These are phyloP conservation scores for Hoplostethus mediterraneus DNA, from an alignment of 2,797 vertebrate species.

Conservation along the genomic window DNA sequence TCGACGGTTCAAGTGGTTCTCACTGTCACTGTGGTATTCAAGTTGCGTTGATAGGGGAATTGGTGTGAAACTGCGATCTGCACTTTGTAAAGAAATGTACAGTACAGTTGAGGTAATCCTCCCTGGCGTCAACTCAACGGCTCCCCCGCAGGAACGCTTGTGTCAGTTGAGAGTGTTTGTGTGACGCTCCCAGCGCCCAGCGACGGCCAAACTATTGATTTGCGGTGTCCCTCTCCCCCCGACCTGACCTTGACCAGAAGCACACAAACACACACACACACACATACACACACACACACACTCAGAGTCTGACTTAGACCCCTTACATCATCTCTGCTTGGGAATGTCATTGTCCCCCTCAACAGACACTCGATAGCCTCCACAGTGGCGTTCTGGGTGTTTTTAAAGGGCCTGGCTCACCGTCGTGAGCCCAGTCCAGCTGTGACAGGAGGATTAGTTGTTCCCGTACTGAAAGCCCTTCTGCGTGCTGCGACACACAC, in stretches of 20 bases:
- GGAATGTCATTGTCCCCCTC: conserved; percentile 65
- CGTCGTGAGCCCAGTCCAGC: conserved; percentile 53
- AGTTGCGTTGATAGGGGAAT: neutral
- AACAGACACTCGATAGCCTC: conserved; percentile 53
- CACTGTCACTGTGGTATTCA: neutral
- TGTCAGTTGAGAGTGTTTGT: conserved; percentile 73
- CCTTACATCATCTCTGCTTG: conserved; percentile 77
- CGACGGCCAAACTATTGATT: conserved; percentile 79
- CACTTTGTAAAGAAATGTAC: conserved; percentile 31
- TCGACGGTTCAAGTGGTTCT: neutral
- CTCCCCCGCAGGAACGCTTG: conserved; percentile 65
- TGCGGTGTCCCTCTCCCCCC: conserved; percentile 74
- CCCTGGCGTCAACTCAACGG: conserved; percentile 45
- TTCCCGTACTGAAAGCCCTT: conserved; percentile 51
- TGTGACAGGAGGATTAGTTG: conserved; percentile 62
- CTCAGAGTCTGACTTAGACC: conserved; percentile 61
- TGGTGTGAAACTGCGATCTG: conserved; percentile 18
- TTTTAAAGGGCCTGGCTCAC: conserved; percentile 46
- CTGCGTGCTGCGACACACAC: conserved; percentile 58
- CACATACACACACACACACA: conserved; percentile 42
- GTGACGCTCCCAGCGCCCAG: conserved; percentile 58
- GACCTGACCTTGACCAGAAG: conserved; percentile 83
- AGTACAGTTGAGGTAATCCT: conserved; percentile 60
- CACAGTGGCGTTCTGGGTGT: conserved; percentile 51
- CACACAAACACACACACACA: conserved; percentile 29